phyloP scores from a whole-genome alignment of 2,888 invertebrate species.

The Xylocampa areola region DNA sequence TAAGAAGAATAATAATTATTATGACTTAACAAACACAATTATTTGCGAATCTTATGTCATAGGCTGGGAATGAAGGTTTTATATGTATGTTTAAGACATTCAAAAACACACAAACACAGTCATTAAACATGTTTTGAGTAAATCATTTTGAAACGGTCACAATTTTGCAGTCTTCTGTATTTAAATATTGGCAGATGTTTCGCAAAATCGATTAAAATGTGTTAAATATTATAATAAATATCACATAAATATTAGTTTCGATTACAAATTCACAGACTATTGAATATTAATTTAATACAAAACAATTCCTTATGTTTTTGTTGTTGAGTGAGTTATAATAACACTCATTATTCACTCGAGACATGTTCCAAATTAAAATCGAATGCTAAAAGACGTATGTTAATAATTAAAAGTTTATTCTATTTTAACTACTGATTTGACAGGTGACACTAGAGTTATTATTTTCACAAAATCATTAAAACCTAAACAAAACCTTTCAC shows the following conservation, averaged over 20 bases:
- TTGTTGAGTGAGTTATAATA: too few species aligned
- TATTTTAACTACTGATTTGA: too few species aligned
- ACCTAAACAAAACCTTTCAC: neutral
- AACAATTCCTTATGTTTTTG: too few species aligned
- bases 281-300: too few species aligned
- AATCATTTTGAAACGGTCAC: slow-evolving; percentile 21
- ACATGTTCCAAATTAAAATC: too few species aligned
- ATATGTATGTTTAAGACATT: slow-evolving; percentile 33
- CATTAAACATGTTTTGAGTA: slow-evolving; percentile 15
- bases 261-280: too few species aligned
- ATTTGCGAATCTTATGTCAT: slow-evolving; percentile 28
- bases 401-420: too few species aligned
- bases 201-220: slow-evolving; percentile 11
- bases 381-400: too few species aligned
- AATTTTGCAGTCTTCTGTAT: slow-evolving; percentile 23
- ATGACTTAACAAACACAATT: slow-evolving; percentile 9
- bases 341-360: too few species aligned
- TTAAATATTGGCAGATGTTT: slow-evolving; percentile 15
- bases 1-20: slow-evolving; percentile 31
- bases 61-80: slow-evolving; percentile 5
- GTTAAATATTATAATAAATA: slow-evolving; percentile 2
- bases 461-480: too few species aligned
- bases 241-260: too few species aligned
- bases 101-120: slow-evolving; percentile 4
- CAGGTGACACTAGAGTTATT: too few species aligned